These are phyloP conservation scores for Dioctria linearis DNA, from an alignment of 2,888 invertebrate genomes.

Conservation along the genomic window DNA sequence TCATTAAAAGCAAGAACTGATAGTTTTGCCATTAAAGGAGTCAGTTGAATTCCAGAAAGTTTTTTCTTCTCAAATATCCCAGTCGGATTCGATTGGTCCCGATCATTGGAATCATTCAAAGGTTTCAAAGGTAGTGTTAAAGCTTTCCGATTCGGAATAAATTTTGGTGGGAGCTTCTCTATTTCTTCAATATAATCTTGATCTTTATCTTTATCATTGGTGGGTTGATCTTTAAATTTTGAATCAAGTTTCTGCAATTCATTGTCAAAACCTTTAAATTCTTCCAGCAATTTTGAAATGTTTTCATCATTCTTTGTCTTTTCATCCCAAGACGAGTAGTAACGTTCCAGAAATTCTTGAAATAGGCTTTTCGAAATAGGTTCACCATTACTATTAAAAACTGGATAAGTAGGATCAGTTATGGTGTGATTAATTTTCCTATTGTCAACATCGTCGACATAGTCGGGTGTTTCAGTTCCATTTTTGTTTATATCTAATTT, in stretches of 20 bases:
- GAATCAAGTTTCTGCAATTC: constrained; percentile 71
- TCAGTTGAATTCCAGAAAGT: constrained; percentile 80
- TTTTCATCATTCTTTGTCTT: constrained; percentile 64
- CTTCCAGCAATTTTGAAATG: constrained; percentile 61
- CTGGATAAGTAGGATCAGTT: constrained; percentile 84
- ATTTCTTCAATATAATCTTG: constrained; percentile 56
- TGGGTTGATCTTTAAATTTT: constrained; percentile 53
- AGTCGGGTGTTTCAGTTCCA: constrained; percentile 55
- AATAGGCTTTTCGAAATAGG: constrained; percentile 82
- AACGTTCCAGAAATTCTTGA: constrained; percentile 79
- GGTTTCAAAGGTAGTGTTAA: constrained; percentile 83
- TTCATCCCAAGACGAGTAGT: constrained; percentile 73
- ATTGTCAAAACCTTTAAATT: constrained; percentile 65
- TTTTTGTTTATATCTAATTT: constrained; percentile 68
- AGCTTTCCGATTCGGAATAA: constrained; percentile 65
- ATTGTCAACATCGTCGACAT: constrained; percentile 66
- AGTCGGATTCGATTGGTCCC: constrained; percentile 61
- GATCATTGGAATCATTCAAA: constrained; percentile 68
- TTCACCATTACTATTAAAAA: constrained; percentile 82
- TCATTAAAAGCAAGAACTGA: constrained; percentile 81
- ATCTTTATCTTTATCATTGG: constrained; percentile 61
- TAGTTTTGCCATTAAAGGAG: constrained; percentile 86
- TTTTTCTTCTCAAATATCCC: constrained; percentile 72
- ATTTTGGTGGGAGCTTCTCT: constrained; percentile 60
- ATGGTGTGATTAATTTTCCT: constrained; percentile 72